Percentiles rank a stretch among this genome's conserved stretches.
These are phyloP conservation scores for Muscidifurax raptorellus DNA, from an alignment of 1,140 invertebrate genomes.

Conservation along the genomic window DNA sequence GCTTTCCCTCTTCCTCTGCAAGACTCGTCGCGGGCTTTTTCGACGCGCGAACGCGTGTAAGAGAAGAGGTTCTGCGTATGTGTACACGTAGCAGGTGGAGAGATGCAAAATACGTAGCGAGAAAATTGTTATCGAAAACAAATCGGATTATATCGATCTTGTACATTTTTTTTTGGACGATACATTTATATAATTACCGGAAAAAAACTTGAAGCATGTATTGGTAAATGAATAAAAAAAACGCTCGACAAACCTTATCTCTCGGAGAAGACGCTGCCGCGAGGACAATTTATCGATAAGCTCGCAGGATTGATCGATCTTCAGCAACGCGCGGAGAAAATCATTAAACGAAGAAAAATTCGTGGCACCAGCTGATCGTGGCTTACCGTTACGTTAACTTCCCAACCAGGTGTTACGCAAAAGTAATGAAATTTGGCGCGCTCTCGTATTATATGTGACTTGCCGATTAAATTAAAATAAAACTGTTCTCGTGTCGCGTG, in stretches of 20 bases:
- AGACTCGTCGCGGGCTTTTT: neutral
- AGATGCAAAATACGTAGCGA: too few relatives aligned
- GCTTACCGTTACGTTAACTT: slow-evolving; percentile 26
- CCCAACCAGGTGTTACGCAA: slow-evolving; percentile 31
- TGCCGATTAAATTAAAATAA: slow-evolving; percentile 50
- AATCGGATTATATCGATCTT: too few relatives aligned
- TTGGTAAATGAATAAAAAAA: too few relatives aligned
- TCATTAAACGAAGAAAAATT: slow-evolving; percentile 32
- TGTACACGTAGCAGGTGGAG: too few relatives aligned
- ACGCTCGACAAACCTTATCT: too few relatives aligned
- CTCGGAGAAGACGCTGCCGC: too few relatives aligned
- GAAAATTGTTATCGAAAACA: too few relatives aligned
- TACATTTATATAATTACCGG: too few relatives aligned
- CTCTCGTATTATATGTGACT: neutral
- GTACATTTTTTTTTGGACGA: too few relatives aligned
- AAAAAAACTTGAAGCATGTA: too few relatives aligned
- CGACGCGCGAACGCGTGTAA: too few relatives aligned
- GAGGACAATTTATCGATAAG: slow-evolving; percentile 16
- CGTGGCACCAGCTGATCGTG: neutral
- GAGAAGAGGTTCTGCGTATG: too few relatives aligned
- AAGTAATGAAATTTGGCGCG: slow-evolving; percentile 35
- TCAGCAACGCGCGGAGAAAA: neutral
- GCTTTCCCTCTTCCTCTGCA: slow-evolving; percentile 24
- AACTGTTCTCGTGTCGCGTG: neutral
- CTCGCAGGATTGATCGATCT: slow-evolving; percentile 20